These are phyloP conservation scores for Eupeodes latifasciatus DNA, from an alignment of 2,888 invertebrate genomes.

Conservation along the genomic window DNA sequence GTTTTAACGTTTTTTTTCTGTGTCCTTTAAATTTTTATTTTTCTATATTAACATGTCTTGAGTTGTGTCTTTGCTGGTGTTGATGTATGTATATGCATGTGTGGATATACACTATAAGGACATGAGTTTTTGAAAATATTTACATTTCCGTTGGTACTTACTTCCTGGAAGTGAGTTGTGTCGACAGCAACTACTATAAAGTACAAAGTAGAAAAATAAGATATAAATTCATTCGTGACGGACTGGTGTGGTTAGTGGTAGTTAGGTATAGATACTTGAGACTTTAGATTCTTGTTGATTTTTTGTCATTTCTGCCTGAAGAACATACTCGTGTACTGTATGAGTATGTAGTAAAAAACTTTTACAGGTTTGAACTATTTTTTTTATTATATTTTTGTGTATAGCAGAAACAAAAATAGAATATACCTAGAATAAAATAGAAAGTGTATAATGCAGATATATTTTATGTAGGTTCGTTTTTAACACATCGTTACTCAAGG, in stretches of 20 bases:
- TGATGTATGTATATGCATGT: too few relatives aligned
- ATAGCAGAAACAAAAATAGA: not conserved
- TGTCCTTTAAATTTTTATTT: conserved; percentile 1
- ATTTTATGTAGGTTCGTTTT: conserved; percentile 1
- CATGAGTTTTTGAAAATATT: conserved; percentile 56
- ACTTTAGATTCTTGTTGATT: conserved; percentile 6
- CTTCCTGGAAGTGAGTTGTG: conserved; percentile 35
- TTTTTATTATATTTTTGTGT: conserved; percentile 3
- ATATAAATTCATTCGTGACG: conserved; percentile 14
- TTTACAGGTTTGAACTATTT: conserved; percentile 32
- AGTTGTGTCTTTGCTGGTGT: conserved; percentile 14
- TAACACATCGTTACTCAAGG: conserved; percentile 31
- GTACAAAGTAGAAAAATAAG: conserved; percentile 18
- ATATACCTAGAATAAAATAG: too few relatives aligned
- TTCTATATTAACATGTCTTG: conserved; percentile 31
- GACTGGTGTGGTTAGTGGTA: not conserved
- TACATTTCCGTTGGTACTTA: conserved; percentile 46
- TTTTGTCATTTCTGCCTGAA: not conserved
- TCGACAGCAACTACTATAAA: not conserved
- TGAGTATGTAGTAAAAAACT: not conserved
- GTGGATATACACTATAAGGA: not conserved
- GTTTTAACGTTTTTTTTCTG: not conserved
- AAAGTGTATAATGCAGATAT: not conserved
- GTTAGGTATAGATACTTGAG: not conserved
- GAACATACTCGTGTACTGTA: not conserved